Conservation (phyloP, 2,888 invertebrate species). For the Crepidodera aurea region DNA sequence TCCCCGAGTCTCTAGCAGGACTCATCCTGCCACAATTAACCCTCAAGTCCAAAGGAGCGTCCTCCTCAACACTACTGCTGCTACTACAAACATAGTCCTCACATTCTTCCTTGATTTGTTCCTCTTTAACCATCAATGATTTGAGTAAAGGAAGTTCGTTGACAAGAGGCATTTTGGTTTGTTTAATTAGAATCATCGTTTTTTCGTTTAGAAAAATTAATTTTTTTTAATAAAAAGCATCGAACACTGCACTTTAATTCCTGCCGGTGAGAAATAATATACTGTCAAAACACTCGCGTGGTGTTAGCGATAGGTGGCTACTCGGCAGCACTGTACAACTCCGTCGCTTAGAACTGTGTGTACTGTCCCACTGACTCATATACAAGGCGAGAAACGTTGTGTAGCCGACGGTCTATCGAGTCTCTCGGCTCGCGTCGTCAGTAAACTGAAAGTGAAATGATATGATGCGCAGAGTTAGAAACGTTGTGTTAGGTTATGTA, state of each 20-base stretch:
- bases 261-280: slow-evolving; percentile 1
- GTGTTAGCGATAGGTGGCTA: slow-evolving; percentile 19
- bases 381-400: slow-evolving; percentile 49
- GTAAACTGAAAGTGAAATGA: slow-evolving; percentile 46
- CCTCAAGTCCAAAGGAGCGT: slow-evolving; percentile 79
- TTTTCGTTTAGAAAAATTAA: too few species aligned
- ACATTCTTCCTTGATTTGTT: slow-evolving; percentile 48
- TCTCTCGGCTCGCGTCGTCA: slow-evolving; percentile 47
- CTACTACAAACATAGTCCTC: slow-evolving; percentile 45
- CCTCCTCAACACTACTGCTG: slow-evolving; percentile 43
- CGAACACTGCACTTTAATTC: slow-evolving; percentile 20
- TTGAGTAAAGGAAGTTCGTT: slow-evolving; percentile 46
- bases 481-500: slow-evolving; percentile 58
- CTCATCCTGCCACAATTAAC: slow-evolving; percentile 66
- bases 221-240: slow-evolving; percentile 1
- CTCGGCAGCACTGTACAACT: slow-evolving; percentile 38
- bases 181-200: slow-evolving; percentile 48
- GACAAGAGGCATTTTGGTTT: slow-evolving; percentile 49
- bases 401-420: slow-evolving; percentile 25
- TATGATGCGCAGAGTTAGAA: slow-evolving; percentile 49
- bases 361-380: slow-evolving; percentile 71
- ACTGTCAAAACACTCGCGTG: slow-evolving; percentile 24
- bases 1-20: slow-evolving; percentile 71
- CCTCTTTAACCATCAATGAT: slow-evolving; percentile 47
- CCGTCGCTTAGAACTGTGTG: slow-evolving; percentile 39